Evolutionary conservation across 2,888 invertebrate species (phyloP).

Genomic region (Phaedon cochleariae): DNA sequence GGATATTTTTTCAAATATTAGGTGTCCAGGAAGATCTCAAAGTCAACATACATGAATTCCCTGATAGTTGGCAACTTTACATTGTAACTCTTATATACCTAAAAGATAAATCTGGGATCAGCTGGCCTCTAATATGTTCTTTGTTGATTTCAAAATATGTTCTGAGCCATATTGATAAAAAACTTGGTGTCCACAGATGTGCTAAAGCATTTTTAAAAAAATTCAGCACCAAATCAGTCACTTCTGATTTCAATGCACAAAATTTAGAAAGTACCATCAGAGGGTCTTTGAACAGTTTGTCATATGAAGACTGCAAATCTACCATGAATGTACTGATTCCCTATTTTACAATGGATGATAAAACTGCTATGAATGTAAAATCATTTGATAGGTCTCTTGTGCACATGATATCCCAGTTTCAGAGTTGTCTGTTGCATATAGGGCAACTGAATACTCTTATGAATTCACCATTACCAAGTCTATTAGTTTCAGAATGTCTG

Average conservation of each 20-base stretch:
- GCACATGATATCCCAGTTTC: slow-evolving; percentile 74
- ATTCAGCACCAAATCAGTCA: slow-evolving; percentile 4
- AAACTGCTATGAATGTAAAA: slow-evolving; percentile 64
- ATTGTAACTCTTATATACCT: slow-evolving; percentile 71
- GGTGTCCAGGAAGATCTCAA: slow-evolving; percentile 12
- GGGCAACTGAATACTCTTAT: slow-evolving; percentile 73
- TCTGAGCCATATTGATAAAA: slow-evolving; percentile 67
- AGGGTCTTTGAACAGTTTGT: slow-evolving; percentile 65
- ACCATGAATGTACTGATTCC: slow-evolving; percentile 67
- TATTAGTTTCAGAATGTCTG: slow-evolving; percentile 70
- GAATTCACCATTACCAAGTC: slow-evolving; percentile 66
- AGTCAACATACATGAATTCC: slow-evolving; percentile 61
- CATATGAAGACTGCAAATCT: slow-evolving; percentile 67
- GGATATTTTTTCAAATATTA: slow-evolving; percentile 50
- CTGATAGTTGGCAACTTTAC: slow-evolving; percentile 68
- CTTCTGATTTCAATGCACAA: background rate
- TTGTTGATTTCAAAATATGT: slow-evolving; percentile 68
- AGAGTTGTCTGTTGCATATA: slow-evolving; percentile 69
- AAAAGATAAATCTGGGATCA: slow-evolving; percentile 59
- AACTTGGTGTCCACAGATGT: slow-evolving; percentile 67
- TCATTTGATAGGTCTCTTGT: slow-evolving; percentile 67
- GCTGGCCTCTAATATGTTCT: slow-evolving; percentile 65
- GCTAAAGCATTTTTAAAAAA: slow-evolving; percentile 43
- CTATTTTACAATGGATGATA: slow-evolving; percentile 68
- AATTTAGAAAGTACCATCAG: background rate